Base-by-base conservation (phyloP, 2,797 vertebrate species). In the Danio albolineatus region DNA sequence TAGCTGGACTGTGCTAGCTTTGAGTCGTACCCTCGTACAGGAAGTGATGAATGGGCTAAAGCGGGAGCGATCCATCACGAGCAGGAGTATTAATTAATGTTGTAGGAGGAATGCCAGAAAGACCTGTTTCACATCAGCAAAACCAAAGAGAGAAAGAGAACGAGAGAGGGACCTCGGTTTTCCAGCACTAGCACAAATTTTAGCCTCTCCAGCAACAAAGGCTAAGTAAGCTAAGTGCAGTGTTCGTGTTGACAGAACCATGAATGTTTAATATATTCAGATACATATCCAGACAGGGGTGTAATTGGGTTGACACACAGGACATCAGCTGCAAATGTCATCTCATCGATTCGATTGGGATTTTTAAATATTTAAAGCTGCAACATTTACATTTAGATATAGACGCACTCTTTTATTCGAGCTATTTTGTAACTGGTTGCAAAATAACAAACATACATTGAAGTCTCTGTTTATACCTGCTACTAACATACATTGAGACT, bases 21-120 rank as follows among this genome's bases (percentile, higher is more conserved):
- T 79, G 87, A 87, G 85, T 89, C 83, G 76, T 66, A 85, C 87
- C 86, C 88, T 88, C 85, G 87, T 79, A 88, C 86, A 44, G 86
- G 86, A 80, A 44, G 85, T 94, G 93, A 94, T 94, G 88, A 93
- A 94, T 93, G 92, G 90, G 89, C 88, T 85, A 88, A 88, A 91
- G 88, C 88, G 87, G 87, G 88, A 88, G 90, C 90, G 85, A 92
- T 94, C 91, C 89, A 93, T 94, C 93, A 94, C 85, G 71, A 88
- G 84, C 85, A 81, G 19, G 73, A 78, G 86, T 89, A 91, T 92
- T 94, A 93, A 94, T 94, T 93, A 93, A 93, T 93, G 91, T 88
- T 91, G 91, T 91, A 91, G 91, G 92, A 92, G 90, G 88, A 28
- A 86, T 82, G 87, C 88, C 89, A 87, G 89, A 53, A 38, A 86